Conservation (phyloP, 2,888 invertebrate genomes). For the Heliconius hortense region DNA sequence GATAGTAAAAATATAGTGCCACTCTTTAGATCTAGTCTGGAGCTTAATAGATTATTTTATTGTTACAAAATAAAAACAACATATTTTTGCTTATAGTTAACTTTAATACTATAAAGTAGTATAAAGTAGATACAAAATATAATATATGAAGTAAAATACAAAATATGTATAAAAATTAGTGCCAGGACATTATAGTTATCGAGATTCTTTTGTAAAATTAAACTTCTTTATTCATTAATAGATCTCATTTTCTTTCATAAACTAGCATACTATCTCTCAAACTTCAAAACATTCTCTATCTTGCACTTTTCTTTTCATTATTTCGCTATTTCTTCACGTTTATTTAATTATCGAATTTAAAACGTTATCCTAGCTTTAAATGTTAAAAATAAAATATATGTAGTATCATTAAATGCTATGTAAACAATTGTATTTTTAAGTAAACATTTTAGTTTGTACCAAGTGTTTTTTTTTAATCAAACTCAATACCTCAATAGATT, state of each 20-base stretch:
- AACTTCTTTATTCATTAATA: slow-evolving; percentile 19
- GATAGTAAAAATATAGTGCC: neutral
- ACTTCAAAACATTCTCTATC: neutral
- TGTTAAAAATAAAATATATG: slow-evolving; percentile 10
- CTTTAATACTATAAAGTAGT: slow-evolving; percentile 7
- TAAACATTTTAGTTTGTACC: slow-evolving; percentile 37
- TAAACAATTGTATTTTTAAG: slow-evolving; percentile 33
- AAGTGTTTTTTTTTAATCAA: slow-evolving; percentile 23
- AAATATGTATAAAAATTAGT: slow-evolving; percentile 1
- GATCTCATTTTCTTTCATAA: slow-evolving; percentile 31
- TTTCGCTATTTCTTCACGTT: neutral
- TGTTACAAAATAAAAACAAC: neutral
- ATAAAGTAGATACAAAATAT: no score
- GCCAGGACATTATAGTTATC: slow-evolving; percentile 15
- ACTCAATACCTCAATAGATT: slow-evolving; percentile 24
- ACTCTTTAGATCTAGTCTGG: slow-evolving; percentile 6
- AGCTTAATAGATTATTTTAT: neutral
- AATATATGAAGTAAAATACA: neutral
- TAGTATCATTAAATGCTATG: slow-evolving; percentile 17
- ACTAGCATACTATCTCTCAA: neutral
- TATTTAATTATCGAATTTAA: slow-evolving; percentile 11
- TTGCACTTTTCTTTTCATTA: slow-evolving; percentile 18
- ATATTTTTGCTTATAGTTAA: neutral
- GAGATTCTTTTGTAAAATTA: slow-evolving; percentile 30
- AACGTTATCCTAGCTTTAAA: slow-evolving; percentile 12